Evolutionary conservation across 2,113 vertebrate species (phyloP).

Genomic region (Gobiocypris rarus): DNA sequence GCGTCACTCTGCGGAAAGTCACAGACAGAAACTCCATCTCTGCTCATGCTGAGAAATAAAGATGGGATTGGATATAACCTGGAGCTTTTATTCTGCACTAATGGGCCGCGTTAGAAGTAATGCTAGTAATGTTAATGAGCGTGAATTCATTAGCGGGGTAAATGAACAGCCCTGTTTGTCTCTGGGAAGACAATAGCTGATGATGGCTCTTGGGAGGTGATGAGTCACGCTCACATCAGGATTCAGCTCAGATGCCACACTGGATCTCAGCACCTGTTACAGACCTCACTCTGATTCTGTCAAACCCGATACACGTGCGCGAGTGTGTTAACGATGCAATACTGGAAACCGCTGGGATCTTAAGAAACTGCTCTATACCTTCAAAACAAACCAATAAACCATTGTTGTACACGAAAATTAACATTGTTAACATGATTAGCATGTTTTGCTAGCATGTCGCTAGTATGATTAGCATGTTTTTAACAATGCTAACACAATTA

Average conservation of each 20-base stretch:
- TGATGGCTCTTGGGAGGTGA: slow-evolving; percentile 17
- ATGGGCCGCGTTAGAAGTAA: slow-evolving; percentile 7
- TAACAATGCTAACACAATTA: too few relatives aligned
- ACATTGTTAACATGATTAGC: too few relatives aligned
- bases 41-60: neutral
- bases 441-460: too few relatives aligned
- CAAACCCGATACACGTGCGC: neutral
- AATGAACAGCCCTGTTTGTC: slow-evolving; percentile 13
- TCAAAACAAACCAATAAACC: too few relatives aligned
- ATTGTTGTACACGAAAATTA: too few relatives aligned
- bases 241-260: slow-evolving; percentile 36
- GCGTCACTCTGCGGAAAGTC: neutral
- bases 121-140: slow-evolving; percentile 17
- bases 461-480: too few relatives aligned
- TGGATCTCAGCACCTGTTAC: neutral
- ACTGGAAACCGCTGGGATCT: too few relatives aligned
- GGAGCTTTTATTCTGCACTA: neutral
- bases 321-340: too few relatives aligned
- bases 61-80: neutral
- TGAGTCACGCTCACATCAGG: slow-evolving; percentile 50
- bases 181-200: neutral
- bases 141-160: slow-evolving; percentile 32
- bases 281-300: neutral
- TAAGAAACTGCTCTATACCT: too few relatives aligned
- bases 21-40: neutral